Percentiles rank a stretch among this genome's conserved stretches.
phyloP scores from a whole-genome alignment of 2,797 vertebrate genomes.

The Micropoecilia bifurca region DNA sequence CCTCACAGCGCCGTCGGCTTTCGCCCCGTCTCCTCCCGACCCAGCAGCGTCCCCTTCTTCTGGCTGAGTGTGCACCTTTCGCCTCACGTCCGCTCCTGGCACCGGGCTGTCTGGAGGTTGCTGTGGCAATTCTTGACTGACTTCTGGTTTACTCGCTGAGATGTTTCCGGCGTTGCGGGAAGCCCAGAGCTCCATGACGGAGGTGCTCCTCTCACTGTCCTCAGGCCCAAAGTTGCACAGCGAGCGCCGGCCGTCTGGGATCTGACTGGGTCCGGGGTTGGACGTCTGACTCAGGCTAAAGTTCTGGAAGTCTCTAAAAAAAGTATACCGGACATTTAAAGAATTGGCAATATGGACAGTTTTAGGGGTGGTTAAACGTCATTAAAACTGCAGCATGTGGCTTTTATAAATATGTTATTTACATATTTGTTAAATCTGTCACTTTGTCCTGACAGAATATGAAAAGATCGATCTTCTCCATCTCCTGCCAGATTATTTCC shows the following conservation, averaged over 20 bases:
- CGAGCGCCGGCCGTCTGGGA: slow-evolving; percentile 61
- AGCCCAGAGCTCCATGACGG: slow-evolving; percentile 76
- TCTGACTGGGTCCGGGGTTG: slow-evolving; percentile 50
- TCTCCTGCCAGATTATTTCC: too few relatives aligned
- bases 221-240: slow-evolving; percentile 76
- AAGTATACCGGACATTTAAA: slow-evolving; percentile 14
- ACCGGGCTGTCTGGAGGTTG: slow-evolving; percentile 78
- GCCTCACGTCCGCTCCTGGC: slow-evolving; percentile 80
- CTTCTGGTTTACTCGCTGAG: slow-evolving; percentile 61
- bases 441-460: too few relatives aligned
- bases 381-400: too few relatives aligned
- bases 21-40: slow-evolving; percentile 74
- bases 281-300: slow-evolving; percentile 81
- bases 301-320: slow-evolving; percentile 88
- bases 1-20: slow-evolving; percentile 83
- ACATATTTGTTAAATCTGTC: too few relatives aligned
- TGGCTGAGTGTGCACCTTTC: slow-evolving; percentile 71
- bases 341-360: neutral
- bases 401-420: too few relatives aligned
- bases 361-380: too few relatives aligned
- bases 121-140: slow-evolving; percentile 71
- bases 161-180: slow-evolving; percentile 42
- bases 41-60: slow-evolving; percentile 87
- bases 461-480: too few relatives aligned
- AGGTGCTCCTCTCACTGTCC: slow-evolving; percentile 77